phyloP scores from a whole-genome alignment of 2,888 invertebrate species.

The Mallateleia sp. region DNA sequence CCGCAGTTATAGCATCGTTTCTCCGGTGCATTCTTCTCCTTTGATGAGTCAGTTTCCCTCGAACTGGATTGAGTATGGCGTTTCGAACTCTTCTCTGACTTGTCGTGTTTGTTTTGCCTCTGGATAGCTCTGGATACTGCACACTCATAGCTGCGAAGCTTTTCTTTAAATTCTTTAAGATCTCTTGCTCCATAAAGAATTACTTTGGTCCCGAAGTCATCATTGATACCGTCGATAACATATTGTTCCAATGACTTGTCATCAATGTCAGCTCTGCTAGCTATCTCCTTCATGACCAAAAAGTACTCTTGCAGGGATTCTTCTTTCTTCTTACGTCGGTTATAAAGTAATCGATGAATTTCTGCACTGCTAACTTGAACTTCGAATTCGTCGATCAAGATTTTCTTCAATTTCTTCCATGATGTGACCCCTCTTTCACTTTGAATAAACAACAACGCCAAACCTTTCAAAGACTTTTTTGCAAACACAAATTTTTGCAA shows the following conservation, averaged over 20 bases:
- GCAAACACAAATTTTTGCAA: constrained; percentile 21
- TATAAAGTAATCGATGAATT: constrained; percentile 40
- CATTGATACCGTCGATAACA: constrained; percentile 49
- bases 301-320: constrained; percentile 65
- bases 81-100: background rate
- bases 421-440: constrained; percentile 25
- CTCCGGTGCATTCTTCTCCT: background rate
- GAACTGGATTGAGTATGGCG: background rate
- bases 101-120: background rate
- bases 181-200: constrained; percentile 50
- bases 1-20: constrained; percentile 63
- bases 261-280: constrained; percentile 48
- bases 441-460: constrained; percentile 22
- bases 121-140: too few relatives aligned
- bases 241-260: constrained; percentile 57
- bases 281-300: constrained; percentile 53
- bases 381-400: constrained; percentile 3
- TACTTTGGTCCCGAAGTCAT: constrained; percentile 20
- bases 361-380: constrained; percentile 27
- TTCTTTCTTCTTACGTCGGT: constrained; percentile 44
- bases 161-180: constrained; percentile 46
- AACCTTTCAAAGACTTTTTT: constrained; percentile 38
- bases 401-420: constrained; percentile 36
- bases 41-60: background rate
- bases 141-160: constrained; percentile 38